These are phyloP conservation scores for Semicossyphus pulcher DNA, from an alignment of 2,113 vertebrate species.

Conservation along the genomic window DNA sequence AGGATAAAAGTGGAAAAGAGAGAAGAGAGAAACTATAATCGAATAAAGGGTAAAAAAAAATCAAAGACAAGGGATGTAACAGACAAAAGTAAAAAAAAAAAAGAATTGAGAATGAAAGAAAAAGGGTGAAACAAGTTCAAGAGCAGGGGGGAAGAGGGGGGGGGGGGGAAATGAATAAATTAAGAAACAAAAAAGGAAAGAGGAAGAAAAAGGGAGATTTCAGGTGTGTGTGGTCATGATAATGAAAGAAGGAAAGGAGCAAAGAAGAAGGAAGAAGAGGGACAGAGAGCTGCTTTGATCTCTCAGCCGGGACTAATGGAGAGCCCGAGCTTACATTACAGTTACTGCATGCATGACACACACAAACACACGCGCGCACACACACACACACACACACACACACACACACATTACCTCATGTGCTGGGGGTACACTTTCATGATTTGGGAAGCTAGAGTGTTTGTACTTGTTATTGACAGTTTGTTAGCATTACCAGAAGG, in stretches of 20 bases:
- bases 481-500: not conserved
- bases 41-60: not conserved
- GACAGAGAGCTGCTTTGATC: constrained; percentile 70
- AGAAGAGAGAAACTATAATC: not conserved
- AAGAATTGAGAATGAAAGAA: not conserved
- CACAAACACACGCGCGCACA: constrained; percentile 18
- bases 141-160: not conserved
- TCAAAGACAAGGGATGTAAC: not conserved
- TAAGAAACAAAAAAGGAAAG: constrained; percentile 16
- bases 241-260: constrained; percentile 27
- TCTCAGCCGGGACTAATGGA: constrained; percentile 64
- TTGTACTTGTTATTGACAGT: constrained; percentile 17
- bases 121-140: not conserved
- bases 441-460: constrained; percentile 1
- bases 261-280: constrained; percentile 13
- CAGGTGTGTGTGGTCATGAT: constrained; percentile 59
- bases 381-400: constrained; percentile 10
- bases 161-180: not conserved
- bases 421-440: constrained; percentile 31
- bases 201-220: constrained; percentile 20
- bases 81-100: not conserved
- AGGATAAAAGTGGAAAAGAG: not conserved
- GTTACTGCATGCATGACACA: constrained; percentile 31
- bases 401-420: constrained; percentile 18
- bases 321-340: constrained; percentile 54